These are phyloP conservation scores for Atta cephalotes DNA, from an alignment of 1,140 invertebrate genomes.

Conservation along the genomic window DNA sequence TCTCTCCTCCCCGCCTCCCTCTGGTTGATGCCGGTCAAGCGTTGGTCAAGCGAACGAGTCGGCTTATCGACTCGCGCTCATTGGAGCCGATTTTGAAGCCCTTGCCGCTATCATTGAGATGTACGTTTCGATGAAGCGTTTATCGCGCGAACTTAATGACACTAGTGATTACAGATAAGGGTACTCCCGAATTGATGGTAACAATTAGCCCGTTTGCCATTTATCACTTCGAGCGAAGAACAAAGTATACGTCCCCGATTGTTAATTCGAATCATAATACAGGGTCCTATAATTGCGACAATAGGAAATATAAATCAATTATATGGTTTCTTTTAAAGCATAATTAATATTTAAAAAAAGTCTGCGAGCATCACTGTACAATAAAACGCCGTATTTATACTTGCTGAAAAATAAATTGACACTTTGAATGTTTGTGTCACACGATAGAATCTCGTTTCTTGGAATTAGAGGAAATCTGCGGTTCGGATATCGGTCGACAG, in stretches of 20 bases:
- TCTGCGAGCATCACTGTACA: neutral
- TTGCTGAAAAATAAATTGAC: neutral
- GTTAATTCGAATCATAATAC: neutral
- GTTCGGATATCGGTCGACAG: neutral
- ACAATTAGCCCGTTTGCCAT: neutral
- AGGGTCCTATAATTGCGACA: neutral
- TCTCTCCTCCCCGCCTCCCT: neutral
- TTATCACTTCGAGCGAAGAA: constrained; percentile 12
- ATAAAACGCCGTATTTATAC: neutral
- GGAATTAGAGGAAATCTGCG: constrained; percentile 4
- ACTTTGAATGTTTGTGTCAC: constrained; percentile 14
- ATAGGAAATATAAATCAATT: neutral
- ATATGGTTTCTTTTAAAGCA: neutral
- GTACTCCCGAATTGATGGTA: neutral
- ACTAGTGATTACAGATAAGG: constrained; percentile 19
- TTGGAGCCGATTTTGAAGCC: constrained; percentile 45
- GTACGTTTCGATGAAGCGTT: constrained; percentile 38
- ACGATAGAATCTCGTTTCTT: neutral
- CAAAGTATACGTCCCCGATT: constrained; percentile 4
- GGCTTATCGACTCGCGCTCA: constrained; percentile 75
- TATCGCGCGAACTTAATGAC: constrained; percentile 38
- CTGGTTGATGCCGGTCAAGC: neutral
- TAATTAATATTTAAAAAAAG: constrained; percentile 12
- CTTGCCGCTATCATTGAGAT: constrained; percentile 41
- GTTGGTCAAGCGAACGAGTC: constrained; percentile 76